phyloP scores from a whole-genome alignment of 1,140 invertebrate genomes.

The Heliconius eleuchia region DNA sequence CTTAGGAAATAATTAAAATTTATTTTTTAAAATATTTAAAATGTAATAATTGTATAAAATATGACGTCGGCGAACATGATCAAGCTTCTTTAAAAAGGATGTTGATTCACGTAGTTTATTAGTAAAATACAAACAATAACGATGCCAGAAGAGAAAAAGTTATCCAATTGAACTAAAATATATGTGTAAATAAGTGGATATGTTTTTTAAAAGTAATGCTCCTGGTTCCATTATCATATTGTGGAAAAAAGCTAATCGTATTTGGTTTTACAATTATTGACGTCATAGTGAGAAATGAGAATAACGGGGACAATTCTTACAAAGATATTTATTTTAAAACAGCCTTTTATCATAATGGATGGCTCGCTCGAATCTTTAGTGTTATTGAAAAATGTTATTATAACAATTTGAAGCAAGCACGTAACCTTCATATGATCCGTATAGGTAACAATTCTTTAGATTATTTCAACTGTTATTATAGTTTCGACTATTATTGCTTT shows the following conservation, averaged over 20 bases:
- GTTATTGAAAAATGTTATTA: constrained; percentile 43
- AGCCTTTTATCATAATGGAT: constrained; percentile 50
- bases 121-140: too few relatives aligned
- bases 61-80: too few relatives aligned
- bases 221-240: constrained; percentile 22
- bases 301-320: constrained; percentile 28
- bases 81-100: too few relatives aligned
- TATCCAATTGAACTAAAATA: too few relatives aligned
- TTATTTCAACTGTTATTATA: constrained; percentile 22
- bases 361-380: constrained; percentile 29
- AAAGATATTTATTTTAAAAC: constrained; percentile 49
- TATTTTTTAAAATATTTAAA: too few relatives aligned
- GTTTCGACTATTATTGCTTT: constrained; percentile 29
- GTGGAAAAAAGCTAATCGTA: constrained; percentile 45
- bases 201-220: background rate
- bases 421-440: constrained; percentile 2
- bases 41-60: too few relatives aligned
- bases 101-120: too few relatives aligned
- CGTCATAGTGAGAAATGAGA: constrained; percentile 42
- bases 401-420: background rate
- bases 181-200: too few relatives aligned
- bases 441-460: background rate
- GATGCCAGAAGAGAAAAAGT: too few relatives aligned
- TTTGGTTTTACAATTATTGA: constrained; percentile 33
- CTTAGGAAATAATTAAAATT: background rate